Evolutionary conservation across 2,888 invertebrate genomes (phyloP), one percentile per base, ranked within the genome.

Genomic region (Amphipoea oculea): DNA sequence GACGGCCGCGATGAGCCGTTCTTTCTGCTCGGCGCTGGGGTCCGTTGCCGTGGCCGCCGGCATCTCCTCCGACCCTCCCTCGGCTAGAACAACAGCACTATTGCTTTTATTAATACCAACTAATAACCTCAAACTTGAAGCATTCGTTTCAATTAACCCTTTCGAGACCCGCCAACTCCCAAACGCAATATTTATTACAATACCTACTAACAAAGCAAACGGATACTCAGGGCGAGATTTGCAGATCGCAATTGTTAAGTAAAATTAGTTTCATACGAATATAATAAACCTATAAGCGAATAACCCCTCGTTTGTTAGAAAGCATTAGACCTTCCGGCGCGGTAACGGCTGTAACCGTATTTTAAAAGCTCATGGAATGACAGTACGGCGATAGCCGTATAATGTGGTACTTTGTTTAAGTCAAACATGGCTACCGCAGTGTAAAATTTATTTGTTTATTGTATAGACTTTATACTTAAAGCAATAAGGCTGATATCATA

Each of bases 1-100:
- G 70, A 99, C 98, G 85, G 98, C 97, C 73, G 98, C 98, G 83
- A 99, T 98, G 88, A 99, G 97, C 89, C 97, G 98, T 92, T 98
- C 98, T 94, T 98, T 98, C 95, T 98, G 97, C 91, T 98, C 98
- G 60, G 94, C 87, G 85, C 92, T 93, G 72, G 96, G 96, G 87
- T 97, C 97, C 4, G 94, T 84, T 12, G 91, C 86, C 77, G 91
- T 84, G 23, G 93, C 93, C 79, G 94, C 92, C 89, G 96, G 96
- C 96, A 96, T 96, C 76, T 94, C 96, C 88, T 95, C 95, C n/a
- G 94, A 92, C 73, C 91, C 94, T 86, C 91, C 94, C 86, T 95
- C 96, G 87, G 89, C 95, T 95, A 88, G 5, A 90, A 88, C 88
- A 88, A 86, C 36, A 70, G 45, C 74, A 86, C 82, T 82, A 82